phyloP scores from a whole-genome alignment of 2,797 vertebrate species.

The Trachurus trachurus region DNA sequence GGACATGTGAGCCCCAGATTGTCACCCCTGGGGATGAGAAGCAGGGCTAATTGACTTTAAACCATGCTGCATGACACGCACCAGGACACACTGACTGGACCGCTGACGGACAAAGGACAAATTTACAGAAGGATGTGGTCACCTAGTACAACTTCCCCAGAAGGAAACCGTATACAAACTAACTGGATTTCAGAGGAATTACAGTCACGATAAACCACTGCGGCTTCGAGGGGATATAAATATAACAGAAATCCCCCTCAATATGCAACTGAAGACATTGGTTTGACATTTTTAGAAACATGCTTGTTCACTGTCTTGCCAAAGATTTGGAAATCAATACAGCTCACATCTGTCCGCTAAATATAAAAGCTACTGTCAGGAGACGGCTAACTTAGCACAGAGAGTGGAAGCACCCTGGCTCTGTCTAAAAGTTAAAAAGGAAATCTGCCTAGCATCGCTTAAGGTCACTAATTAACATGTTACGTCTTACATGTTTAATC shows the following conservation, averaged over 20 bases:
- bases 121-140: conserved; percentile 46
- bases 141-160: conserved; percentile 13
- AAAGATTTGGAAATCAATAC: not conserved
- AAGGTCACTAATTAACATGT: not conserved
- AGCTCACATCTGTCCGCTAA: not conserved
- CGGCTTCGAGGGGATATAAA: not conserved
- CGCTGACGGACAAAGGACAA: conserved; percentile 49
- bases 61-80: conserved; percentile 57
- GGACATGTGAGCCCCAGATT: conserved; percentile 66
- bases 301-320: not conserved
- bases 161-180: not conserved
- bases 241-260: conserved; percentile 8
- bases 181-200: conserved; percentile 33
- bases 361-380: not conserved
- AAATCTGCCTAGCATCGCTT: not conserved
- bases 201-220: not conserved
- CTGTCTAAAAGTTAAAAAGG: not conserved
- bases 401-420: not conserved
- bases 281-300: not conserved
- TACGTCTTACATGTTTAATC: not conserved
- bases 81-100: conserved; percentile 47
- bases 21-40: conserved; percentile 54
- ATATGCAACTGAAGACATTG: not conserved
- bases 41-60: conserved; percentile 69
- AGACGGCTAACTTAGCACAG: not conserved